A percentile compares a stretch with the other conserved stretches of the same genome.
Evolutionary conservation across 2,113 vertebrate species (phyloP).

Genomic region (Ochotona curzoniae): DNA sequence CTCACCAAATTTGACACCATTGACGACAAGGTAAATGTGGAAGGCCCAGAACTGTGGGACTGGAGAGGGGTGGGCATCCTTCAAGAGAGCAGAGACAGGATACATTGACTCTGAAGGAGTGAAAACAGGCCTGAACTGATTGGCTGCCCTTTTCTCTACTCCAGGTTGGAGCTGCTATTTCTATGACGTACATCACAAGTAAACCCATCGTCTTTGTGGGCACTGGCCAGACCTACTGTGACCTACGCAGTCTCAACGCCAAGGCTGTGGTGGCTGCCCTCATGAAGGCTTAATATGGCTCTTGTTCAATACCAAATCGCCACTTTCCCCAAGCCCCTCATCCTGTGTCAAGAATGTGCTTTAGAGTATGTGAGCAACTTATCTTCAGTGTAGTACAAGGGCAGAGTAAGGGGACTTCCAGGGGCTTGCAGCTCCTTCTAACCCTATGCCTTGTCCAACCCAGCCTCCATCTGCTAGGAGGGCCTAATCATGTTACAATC

Average conservation of each 20-base stretch:
- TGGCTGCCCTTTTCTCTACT: neutral
- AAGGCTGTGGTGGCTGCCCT: constrained; percentile 97
- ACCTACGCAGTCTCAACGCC: constrained; percentile 98
- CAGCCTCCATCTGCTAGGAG: constrained; percentile 33
- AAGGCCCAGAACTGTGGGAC: neutral
- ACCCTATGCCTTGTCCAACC: neutral
- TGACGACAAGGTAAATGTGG: constrained; percentile 95
- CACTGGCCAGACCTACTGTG: constrained; percentile 98
- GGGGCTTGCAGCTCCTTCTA: constrained; percentile 48
- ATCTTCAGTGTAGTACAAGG: constrained; percentile 73
- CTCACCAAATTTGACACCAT: constrained; percentile 99
- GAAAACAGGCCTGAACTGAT: neutral
- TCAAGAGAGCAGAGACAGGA: neutral
- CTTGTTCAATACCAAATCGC: constrained; percentile 78
- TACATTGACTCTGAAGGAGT: neutral
- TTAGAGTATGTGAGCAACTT: constrained; percentile 77
- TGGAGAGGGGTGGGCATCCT: neutral
- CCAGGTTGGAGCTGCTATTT: constrained; percentile 98
- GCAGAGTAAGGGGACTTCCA: constrained; percentile 63
- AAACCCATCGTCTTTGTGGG: constrained; percentile 99
- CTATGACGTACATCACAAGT: constrained; percentile 99
- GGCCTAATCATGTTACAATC: constrained; percentile 71
- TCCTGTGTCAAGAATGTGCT: constrained; percentile 82
- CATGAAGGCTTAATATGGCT: constrained; percentile 94
- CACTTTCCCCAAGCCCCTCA: constrained; percentile 69